A percentile compares a stretch with the other conserved stretches of the same genome.
Conservation (phyloP, 2,888 invertebrate species). For the Corbicula japonica region DNA sequence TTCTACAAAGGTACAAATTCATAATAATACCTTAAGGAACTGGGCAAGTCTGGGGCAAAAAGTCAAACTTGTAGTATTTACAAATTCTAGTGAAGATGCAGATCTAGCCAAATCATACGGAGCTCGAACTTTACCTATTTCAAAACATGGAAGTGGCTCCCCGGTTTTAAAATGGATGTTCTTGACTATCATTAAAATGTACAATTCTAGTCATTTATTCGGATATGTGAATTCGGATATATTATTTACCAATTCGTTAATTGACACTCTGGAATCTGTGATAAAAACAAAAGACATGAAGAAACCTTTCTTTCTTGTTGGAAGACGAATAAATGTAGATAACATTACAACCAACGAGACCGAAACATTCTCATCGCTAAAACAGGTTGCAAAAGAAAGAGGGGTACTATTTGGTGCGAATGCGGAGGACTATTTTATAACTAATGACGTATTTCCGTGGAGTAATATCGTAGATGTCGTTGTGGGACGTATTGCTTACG, state of each 20-base stretch:
- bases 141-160: conserved; percentile 61
- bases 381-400: conserved; percentile 52
- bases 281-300: conserved; percentile 16
- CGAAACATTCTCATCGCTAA: conserved; percentile 35
- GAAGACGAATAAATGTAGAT: conserved; percentile 64
- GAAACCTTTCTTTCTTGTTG: conserved; percentile 62
- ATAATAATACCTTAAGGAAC: conserved; percentile 67
- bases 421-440: conserved; percentile 78
- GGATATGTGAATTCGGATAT: conserved; percentile 81
- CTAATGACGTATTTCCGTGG: conserved; percentile 74
- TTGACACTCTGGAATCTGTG: conserved; percentile 62
- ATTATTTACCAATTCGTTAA: conserved; percentile 72
- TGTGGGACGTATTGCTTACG: conserved; percentile 77
- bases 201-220: conserved; percentile 69
- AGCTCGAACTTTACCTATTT: conserved; percentile 59
- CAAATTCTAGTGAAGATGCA: conserved; percentile 53
- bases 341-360: conserved; percentile 62
- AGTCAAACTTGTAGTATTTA: conserved; percentile 67
- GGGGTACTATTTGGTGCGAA: conserved; percentile 70
- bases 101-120: conserved; percentile 47
- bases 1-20: conserved; percentile 46
- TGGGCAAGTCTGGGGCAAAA: conserved; percentile 68
- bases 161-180: conserved; percentile 80
- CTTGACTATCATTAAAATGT: conserved; percentile 65
- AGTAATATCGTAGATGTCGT: conserved; percentile 73